Evolutionary conservation across 2,797 vertebrate genomes (phyloP), one percentile per base, ranked within the genome.

Genomic region (Pseudochirops corinnae): DNA sequence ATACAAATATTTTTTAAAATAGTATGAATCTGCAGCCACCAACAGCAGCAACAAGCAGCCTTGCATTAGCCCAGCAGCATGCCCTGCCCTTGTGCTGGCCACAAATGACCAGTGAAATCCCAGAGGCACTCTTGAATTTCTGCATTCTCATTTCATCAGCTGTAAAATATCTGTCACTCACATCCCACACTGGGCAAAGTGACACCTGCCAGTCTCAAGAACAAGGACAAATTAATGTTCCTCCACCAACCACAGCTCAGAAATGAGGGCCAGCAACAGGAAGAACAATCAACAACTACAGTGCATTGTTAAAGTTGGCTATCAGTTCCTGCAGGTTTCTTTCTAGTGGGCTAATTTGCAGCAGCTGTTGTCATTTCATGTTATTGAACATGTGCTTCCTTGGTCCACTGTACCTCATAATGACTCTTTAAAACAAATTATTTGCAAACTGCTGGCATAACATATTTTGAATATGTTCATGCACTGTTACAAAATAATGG

Each of bases 141-240:
- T 99, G 98, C 99, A 99, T 99, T 99, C 98, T 99, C 99, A 99
- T 99, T 99, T 99, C 99, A 99, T 99, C 99, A 99, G 98, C 99
- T 98, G 99, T 99, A 99, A 98, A 98, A 99, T 99, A 98, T 99
- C 99, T 99, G 99, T 99, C 99, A 99, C 98, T 99, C 99, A 99
- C 97, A 96, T 99, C 98, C 99, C 98, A 99, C 98, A 98, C 98
- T 98, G 99, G 99, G 99, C 98, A 98, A 98, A 99, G 99, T 99
- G 99, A 99, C 99, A 99, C 99, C 99, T 99, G 99, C 99, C 99
- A 99, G 99, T 99, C 99, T 99, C 99, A 99, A 99, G 99, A 99
- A 99, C 99, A 99, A 99, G 99, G 99, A 99, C 99, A 99, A 98
- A 98, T 98, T 98, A 98, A 98, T 99, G 98, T 99, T 98, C 91